phyloP scores from a whole-genome alignment of 2,797 vertebrate species.

The Macroramphosus scolopax region DNA sequence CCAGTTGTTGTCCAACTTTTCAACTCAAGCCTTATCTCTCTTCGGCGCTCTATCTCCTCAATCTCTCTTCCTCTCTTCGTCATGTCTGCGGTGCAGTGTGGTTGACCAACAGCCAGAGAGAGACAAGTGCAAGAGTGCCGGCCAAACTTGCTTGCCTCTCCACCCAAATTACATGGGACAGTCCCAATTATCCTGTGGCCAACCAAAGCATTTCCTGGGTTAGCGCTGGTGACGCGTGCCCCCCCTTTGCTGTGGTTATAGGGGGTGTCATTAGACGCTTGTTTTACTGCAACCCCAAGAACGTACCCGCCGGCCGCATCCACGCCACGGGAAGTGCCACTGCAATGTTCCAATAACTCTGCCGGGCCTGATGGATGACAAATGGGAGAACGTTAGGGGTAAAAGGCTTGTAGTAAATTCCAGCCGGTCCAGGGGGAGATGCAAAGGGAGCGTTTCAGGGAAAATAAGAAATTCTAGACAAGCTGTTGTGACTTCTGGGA shows the following conservation, averaged over 20 bases:
- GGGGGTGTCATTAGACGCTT: conserved; percentile 80
- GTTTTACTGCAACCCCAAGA: conserved; percentile 80
- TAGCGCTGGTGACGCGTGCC: conserved; percentile 73
- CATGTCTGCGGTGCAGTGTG: conserved; percentile 58
- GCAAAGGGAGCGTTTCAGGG: conserved; percentile 45
- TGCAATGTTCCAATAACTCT: conserved; percentile 67
- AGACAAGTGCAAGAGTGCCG: conserved; percentile 79
- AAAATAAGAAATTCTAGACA: conserved; percentile 53
- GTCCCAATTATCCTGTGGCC: conserved; percentile 85
- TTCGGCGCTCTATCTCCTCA: conserved; percentile 13
- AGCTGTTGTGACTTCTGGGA: conserved; percentile 42
- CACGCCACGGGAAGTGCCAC: conserved; percentile 66
- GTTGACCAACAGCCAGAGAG: conserved; percentile 78
- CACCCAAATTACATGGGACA: conserved; percentile 84
- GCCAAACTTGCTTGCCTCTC: conserved; percentile 73
- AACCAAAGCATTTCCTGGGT: conserved; percentile 85
- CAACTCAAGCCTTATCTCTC: conserved; percentile 35
- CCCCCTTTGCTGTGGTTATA: conserved; percentile 77
- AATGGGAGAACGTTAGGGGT: conserved; percentile 52
- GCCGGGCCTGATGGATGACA: conserved; percentile 60
- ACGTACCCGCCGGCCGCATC: conserved; percentile 76
- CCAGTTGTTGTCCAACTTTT: conserved; percentile 22
- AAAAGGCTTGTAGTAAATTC: conserved; percentile 61
- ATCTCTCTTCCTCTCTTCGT: conserved; percentile 38
- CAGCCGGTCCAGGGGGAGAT: conserved; percentile 55